These are phyloP conservation scores for Amblyopsis rosae DNA, from an alignment of 2,113 vertebrate genomes.

Conservation along the genomic window DNA sequence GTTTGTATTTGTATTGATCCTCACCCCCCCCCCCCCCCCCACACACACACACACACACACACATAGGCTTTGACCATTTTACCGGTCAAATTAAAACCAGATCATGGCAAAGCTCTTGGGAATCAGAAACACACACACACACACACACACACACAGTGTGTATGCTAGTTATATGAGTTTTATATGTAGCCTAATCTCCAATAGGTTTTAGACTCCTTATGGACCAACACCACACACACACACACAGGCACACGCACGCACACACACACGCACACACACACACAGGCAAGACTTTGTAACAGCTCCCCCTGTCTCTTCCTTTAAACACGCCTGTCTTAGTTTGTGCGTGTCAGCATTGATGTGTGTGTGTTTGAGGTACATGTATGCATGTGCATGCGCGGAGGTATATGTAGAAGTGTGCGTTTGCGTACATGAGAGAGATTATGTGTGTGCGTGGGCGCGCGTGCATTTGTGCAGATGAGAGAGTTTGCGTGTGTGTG, in stretches of 20 bases:
- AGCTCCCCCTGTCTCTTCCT: too few species aligned
- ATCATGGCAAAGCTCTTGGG: slow-evolving; percentile 58
- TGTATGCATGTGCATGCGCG: background rate
- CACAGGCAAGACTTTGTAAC: slow-evolving; percentile 31
- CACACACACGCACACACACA: slow-evolving; percentile 29
- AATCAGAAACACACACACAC: slow-evolving; percentile 1
- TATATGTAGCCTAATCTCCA: too few species aligned
- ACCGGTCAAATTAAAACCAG: slow-evolving; percentile 76
- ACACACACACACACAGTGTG: slow-evolving; percentile 5
- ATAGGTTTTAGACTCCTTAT: background rate
- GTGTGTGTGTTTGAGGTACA: background rate
- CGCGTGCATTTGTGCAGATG: slow-evolving; percentile 18
- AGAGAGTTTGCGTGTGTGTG: background rate
- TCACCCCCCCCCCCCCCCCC: slow-evolving; percentile 43
- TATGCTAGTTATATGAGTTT: too few species aligned
- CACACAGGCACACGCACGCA: slow-evolving; percentile 27
- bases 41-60: slow-evolving; percentile 28
- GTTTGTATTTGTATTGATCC: background rate
- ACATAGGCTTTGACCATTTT: slow-evolving; percentile 56
- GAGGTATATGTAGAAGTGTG: background rate
- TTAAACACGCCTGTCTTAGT: background rate
- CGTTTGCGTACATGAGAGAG: background rate
- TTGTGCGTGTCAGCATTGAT: background rate
- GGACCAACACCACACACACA: slow-evolving; percentile 50
- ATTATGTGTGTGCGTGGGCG: slow-evolving; percentile 3